phyloP scores from a whole-genome alignment of 2,113 vertebrate genomes.

The Panthera leo region DNA sequence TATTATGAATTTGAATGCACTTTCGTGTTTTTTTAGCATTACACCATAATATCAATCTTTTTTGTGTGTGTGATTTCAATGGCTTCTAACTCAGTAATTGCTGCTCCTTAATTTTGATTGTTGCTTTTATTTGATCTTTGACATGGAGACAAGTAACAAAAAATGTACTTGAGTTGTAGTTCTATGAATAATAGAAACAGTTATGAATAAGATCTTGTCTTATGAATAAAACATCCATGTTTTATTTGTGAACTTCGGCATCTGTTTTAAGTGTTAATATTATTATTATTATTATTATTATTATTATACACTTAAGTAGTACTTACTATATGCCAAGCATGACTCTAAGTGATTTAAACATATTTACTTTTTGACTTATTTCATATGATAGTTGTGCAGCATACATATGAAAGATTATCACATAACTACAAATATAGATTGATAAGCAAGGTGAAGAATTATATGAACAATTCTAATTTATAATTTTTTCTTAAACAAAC shows the following conservation, averaged over 20 bases:
- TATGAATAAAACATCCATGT: background rate
- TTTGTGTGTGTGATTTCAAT: background rate
- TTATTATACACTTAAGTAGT: background rate
- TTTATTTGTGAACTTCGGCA: background rate
- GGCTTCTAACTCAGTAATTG: background rate
- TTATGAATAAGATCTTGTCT: background rate
- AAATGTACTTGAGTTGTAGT: background rate
- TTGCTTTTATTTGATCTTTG: background rate
- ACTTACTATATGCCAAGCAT: background rate
- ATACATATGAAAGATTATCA: background rate
- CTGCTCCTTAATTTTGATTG: background rate
- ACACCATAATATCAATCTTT: background rate
- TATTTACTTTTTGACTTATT: background rate
- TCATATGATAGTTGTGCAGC: background rate
- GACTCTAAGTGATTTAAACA: background rate
- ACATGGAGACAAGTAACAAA: background rate
- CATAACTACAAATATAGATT: background rate
- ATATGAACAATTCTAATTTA: background rate
- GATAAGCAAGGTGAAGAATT: background rate
- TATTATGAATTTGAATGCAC: background rate
- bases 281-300: background rate
- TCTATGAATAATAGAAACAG: background rate
- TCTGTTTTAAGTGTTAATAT: background rate
- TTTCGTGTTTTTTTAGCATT: background rate
- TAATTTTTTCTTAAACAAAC: slow-evolving; percentile 1